A percentile compares a stretch with the other conserved stretches of the same genome.
These are phyloP conservation scores for Lepetodrilus schrolli DNA, from an alignment of 2,888 invertebrate species.

Conservation along the genomic window DNA sequence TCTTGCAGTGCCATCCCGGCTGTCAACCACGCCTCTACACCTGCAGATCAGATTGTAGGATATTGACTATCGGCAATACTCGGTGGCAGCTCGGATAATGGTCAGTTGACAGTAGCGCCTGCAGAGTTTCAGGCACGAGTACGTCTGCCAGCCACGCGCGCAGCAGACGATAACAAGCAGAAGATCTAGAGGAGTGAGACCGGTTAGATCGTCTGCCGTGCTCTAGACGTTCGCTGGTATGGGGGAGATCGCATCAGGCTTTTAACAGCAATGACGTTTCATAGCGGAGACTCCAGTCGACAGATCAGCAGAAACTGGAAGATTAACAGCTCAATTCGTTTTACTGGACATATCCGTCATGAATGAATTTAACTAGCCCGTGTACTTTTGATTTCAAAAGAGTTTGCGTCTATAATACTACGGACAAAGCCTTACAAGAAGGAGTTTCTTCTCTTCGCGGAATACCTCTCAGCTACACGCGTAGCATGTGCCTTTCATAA, in stretches of 20 bases:
- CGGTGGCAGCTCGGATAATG: not conserved
- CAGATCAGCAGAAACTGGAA: not conserved
- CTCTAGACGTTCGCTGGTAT: not conserved
- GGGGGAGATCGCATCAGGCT: not conserved
- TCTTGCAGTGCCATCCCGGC: not conserved
- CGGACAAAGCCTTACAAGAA: not conserved
- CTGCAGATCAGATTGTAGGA: not conserved
- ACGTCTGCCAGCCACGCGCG: not conserved
- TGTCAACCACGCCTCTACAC: not conserved
- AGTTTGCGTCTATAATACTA: not conserved
- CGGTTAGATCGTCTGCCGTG: not conserved
- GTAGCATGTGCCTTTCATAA: not conserved
- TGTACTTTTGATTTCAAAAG: not conserved
- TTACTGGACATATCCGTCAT: not conserved
- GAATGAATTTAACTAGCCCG: not conserved
- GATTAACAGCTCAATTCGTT: no score
- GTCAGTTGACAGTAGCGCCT: not conserved
- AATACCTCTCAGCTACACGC: not conserved
- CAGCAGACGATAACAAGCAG: constrained; percentile 20
- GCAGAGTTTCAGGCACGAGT: not conserved
- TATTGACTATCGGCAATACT: not conserved
- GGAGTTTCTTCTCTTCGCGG: not conserved
- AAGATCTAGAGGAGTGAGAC: no score
- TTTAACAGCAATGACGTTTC: not conserved
- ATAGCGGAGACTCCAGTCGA: not conserved